phyloP scores from a whole-genome alignment of 1,140 invertebrate species.

The Ceratitis capitata region DNA sequence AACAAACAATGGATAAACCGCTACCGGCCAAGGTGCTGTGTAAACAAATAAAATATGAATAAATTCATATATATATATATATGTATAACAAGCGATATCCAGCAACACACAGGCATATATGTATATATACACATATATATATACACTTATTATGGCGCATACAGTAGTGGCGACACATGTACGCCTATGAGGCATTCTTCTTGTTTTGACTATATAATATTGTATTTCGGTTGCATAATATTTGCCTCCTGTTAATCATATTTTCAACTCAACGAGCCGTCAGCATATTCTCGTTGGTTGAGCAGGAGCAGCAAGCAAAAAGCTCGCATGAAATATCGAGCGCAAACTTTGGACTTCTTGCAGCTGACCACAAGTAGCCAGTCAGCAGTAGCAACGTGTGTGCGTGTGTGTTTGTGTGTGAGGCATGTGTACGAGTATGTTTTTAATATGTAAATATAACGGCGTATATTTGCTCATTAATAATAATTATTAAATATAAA shows the following conservation, averaged over 20 bases:
- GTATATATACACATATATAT: too few species aligned
- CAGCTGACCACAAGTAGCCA: background rate
- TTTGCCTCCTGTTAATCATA: background rate
- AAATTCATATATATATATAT: background rate
- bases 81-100: background rate
- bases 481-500: constrained; percentile 18
- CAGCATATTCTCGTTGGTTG: too few species aligned
- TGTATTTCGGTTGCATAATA: background rate
- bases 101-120: background rate
- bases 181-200: background rate
- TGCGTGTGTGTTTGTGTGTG: background rate
- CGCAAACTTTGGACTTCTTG: background rate
- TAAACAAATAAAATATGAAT: background rate
- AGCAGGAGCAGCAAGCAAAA: background rate
- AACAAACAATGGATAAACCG: background rate
- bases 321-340: background rate
- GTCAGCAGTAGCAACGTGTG: background rate
- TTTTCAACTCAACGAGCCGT: background rate
- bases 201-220: background rate
- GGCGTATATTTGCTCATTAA: constrained; percentile 12
- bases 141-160: too few species aligned
- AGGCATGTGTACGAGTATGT: too few species aligned
- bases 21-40: background rate
- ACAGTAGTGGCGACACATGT: too few species aligned
- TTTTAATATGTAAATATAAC: background rate